Evolutionary conservation across 2,888 invertebrate species (phyloP), one percentile per base, ranked within the genome.

Genomic region (Hirtodrosophila alboralis): DNA sequence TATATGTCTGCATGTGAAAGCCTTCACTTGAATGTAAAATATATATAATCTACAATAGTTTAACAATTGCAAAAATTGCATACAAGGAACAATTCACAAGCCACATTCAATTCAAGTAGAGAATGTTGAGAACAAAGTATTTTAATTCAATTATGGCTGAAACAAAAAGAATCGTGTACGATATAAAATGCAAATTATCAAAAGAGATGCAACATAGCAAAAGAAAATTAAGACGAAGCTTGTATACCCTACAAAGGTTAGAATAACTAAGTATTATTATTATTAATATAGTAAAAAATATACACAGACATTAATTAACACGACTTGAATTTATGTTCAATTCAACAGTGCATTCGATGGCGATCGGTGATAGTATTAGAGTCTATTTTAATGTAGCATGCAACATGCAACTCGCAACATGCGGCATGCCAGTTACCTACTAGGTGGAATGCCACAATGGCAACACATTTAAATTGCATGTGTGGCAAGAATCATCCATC

Each of bases 141-240:
- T 61, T 49, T 52, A 76, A 54, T 60, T 61, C 44, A 74, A 75
- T 76, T 76, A 60, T 40, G 44, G 18, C 6, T 7, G 33, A 27
- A 63, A 78, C 77, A 78, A 80, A 73, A 51, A 45, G 28, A 60
- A 49, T 40, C 26, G 41, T 16, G 14, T 36, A 30, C 8, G 9
- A 21, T 30, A 54, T 54, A 45, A 38, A 47, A 34, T 12, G 31
- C 31, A 38, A 58, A 54, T 54, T 58, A 45, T 37, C 38, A 34
- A 47, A 30, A 31, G 38, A 31, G 13, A 14, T 23, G 21, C 21
- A 40, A 14, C n/a, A n/a, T 14, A 13, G 1, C 13, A 16, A 8
- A 7, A 6, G 7, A 13, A 18, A 27, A 13, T 28, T 10, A 44
- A 27, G 27, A 8, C 44, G 34, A 36, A 44, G 9, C 36, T 27